phyloP scores from a whole-genome alignment of 2,797 vertebrate genomes.

The Garrulus glandarius region DNA sequence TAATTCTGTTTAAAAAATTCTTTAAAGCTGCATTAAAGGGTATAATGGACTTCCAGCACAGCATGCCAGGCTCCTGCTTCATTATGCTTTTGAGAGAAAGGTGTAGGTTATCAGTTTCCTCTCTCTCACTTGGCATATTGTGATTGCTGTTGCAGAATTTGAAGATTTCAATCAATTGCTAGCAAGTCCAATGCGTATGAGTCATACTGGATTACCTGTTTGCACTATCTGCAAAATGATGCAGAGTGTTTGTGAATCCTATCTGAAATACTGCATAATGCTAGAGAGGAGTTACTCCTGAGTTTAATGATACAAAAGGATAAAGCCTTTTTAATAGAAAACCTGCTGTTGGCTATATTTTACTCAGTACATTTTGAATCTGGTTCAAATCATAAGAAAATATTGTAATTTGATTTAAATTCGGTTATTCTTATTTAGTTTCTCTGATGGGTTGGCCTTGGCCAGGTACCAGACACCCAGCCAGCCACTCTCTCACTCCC shows the following conservation, averaged over 20 bases:
- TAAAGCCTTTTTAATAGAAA: not conserved
- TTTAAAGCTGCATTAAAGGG: not conserved
- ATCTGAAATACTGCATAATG: not conserved
- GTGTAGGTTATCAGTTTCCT: not conserved
- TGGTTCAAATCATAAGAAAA: not conserved
- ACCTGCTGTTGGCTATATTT: not conserved
- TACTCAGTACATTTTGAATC: not conserved
- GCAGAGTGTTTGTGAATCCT: not conserved
- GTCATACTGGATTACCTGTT: not conserved
- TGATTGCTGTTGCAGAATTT: not conserved
- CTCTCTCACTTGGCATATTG: not conserved
- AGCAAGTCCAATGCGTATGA: not conserved
- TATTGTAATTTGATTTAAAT: not conserved
- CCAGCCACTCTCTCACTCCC: accelerated
- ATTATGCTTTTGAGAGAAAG: not conserved
- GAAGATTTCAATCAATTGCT: not conserved
- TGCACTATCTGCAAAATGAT: not conserved
- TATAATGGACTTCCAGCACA: not conserved
- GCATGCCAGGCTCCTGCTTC: not conserved
- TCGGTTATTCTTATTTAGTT: not conserved
- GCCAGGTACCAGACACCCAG: not conserved
- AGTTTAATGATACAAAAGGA: not conserved
- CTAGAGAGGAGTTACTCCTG: not conserved
- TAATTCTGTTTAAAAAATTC: not conserved
- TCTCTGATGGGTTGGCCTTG: not conserved